Conservation (phyloP, 1,140 invertebrate species). For the Marisa cornuarietis region DNA sequence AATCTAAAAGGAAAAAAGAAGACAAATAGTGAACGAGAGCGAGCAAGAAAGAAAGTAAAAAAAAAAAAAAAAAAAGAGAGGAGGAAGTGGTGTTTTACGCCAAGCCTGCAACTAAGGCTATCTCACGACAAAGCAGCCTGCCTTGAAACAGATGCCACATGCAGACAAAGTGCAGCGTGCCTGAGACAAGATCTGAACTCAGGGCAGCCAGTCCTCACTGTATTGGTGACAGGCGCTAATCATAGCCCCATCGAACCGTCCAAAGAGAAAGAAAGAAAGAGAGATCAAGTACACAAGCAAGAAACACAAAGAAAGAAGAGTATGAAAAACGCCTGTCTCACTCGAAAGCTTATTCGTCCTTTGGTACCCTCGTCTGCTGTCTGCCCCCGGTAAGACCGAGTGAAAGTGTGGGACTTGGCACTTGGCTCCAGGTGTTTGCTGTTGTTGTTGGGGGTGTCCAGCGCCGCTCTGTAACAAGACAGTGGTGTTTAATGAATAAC, state of each 20-base stretch:
- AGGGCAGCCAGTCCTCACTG: neutral
- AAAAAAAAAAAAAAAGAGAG: too few relatives aligned
- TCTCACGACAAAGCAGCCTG: too few relatives aligned
- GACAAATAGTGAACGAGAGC: too few relatives aligned
- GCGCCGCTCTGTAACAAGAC: slow-evolving; percentile 36
- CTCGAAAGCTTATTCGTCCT: slow-evolving; percentile 48
- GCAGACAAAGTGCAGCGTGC: too few relatives aligned
- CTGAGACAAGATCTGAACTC: neutral
- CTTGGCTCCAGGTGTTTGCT: slow-evolving; percentile 28
- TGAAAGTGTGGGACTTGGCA: slow-evolving; percentile 37
- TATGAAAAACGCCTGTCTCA: slow-evolving; percentile 25
- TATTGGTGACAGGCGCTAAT: neutral
- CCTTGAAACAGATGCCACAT: too few relatives aligned
- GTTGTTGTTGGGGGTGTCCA: slow-evolving; percentile 37
- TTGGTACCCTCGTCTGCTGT: slow-evolving; percentile 35
- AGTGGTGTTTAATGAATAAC: neutral
- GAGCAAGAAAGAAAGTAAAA: too few relatives aligned
- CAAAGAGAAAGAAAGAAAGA: neutral
- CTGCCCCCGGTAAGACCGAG: slow-evolving; percentile 34
- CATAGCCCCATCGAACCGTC: neutral
- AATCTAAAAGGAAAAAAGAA: too few relatives aligned
- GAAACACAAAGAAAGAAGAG: neutral
- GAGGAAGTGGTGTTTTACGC: too few relatives aligned
- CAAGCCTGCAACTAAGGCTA: too few relatives aligned
- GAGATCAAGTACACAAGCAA: neutral